Conservation (phyloP, 2,888 invertebrate genomes). For the Pemphredon lugubris region DNA sequence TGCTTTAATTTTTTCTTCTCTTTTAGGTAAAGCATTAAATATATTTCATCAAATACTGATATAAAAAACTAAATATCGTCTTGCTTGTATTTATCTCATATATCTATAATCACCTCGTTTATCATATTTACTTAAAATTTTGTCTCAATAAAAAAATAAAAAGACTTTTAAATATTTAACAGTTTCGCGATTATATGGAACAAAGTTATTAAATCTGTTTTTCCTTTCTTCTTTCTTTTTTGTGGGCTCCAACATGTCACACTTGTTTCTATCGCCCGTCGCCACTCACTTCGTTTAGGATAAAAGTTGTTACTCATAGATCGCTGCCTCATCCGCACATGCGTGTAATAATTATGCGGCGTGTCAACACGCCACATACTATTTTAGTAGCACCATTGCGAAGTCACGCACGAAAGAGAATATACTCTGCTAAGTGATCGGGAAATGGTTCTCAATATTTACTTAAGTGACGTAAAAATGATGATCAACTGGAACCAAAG, state of each 20-base stretch:
- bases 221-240: slow-evolving; percentile 10
- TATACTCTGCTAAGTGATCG: slow-evolving; percentile 38
- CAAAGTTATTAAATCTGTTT: slow-evolving; percentile 51
- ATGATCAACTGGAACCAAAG: slow-evolving; percentile 25
- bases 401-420: slow-evolving; percentile 54
- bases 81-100: slow-evolving; percentile 47
- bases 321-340: slow-evolving; percentile 52
- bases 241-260: slow-evolving; percentile 22
- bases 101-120: slow-evolving; percentile 44
- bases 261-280: slow-evolving; percentile 22
- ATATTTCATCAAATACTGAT: slow-evolving; percentile 51
- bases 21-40: slow-evolving; percentile 44
- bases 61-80: slow-evolving; percentile 64
- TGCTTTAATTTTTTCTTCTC: slow-evolving; percentile 17
- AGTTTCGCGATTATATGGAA: slow-evolving; percentile 55
- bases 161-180: slow-evolving; percentile 59
- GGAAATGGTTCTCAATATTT: slow-evolving; percentile 20
- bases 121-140: slow-evolving; percentile 56
- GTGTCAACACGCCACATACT: slow-evolving; percentile 59
- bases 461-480: slow-evolving; percentile 13
- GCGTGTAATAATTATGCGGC: slow-evolving; percentile 38
- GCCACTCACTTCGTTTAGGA: slow-evolving; percentile 35
- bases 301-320: slow-evolving; percentile 40
- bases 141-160: slow-evolving; percentile 63
- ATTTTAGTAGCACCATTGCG: slow-evolving; percentile 70